Conservation (phyloP, 2,888 invertebrate species). For the Lasioglossum calceatum region DNA sequence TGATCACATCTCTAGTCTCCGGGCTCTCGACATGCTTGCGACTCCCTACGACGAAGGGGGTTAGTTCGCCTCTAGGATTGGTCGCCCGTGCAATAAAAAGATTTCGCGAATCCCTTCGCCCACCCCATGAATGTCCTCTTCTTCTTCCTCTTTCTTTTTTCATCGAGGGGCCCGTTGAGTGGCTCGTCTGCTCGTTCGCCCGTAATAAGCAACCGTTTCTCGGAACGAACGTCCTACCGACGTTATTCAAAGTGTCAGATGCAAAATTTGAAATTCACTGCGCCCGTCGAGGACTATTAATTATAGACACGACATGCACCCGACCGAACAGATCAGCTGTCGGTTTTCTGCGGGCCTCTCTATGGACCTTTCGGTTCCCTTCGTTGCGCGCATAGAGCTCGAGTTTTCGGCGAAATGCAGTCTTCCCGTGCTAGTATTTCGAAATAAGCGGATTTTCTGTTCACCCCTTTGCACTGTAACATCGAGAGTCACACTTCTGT, state of each 20-base stretch:
- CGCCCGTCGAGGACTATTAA: constrained; percentile 3
- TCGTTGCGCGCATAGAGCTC: too few relatives aligned
- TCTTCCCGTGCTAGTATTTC: background rate
- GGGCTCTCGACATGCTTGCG: background rate
- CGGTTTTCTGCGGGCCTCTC: background rate
- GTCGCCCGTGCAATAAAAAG: background rate
- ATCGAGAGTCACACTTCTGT: too few relatives aligned
- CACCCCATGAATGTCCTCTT: background rate
- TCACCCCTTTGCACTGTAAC: background rate
- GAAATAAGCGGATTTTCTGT: background rate
- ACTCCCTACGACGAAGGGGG: background rate
- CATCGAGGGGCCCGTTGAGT: background rate
- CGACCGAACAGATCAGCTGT: background rate
- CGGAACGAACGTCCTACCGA: background rate
- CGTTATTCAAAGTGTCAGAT: constrained; percentile 37
- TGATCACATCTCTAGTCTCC: too few relatives aligned
- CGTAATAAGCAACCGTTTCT: constrained; percentile 18
- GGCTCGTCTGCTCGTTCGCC: background rate
- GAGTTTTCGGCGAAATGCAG: background rate
- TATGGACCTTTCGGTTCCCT: background rate
- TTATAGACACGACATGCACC: background rate
- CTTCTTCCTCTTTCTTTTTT: background rate
- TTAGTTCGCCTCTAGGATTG: background rate
- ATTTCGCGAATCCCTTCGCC: background rate
- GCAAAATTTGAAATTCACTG: constrained; percentile 27